Conservation (phyloP, 1,140 invertebrate species). For the Atta cephalotes region DNA sequence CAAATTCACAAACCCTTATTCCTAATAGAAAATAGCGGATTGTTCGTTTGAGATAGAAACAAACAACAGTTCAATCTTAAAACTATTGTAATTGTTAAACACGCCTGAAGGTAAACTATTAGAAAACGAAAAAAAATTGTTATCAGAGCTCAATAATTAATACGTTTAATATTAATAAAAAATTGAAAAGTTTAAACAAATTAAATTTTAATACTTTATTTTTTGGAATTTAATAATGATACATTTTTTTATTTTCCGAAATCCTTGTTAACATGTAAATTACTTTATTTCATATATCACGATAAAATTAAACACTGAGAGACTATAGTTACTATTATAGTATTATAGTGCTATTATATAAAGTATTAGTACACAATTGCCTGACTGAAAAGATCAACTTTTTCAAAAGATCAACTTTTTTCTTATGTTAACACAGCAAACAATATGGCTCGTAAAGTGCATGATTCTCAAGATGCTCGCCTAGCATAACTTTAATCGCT, state of each 20-base stretch:
- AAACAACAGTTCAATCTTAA: too few species aligned
- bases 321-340: not conserved
- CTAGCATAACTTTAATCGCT: slow-evolving; percentile 50
- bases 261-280: not conserved
- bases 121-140: too few species aligned
- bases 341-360: not conserved
- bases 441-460: slow-evolving; percentile 29
- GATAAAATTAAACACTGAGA: not conserved
- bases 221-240: not conserved
- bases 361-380: not conserved
- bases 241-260: not conserved
- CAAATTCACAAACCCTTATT: too few species aligned
- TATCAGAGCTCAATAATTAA: not conserved
- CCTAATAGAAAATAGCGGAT: too few species aligned
- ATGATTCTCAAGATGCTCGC: slow-evolving; percentile 16
- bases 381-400: not conserved
- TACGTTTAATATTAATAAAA: not conserved
- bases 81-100: too few species aligned
- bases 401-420: slow-evolving; percentile 37
- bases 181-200: not conserved
- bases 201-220: not conserved
- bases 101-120: too few species aligned
- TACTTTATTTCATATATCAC: not conserved
- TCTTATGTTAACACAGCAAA: slow-evolving; percentile 4
- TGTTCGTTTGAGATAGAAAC: too few species aligned